Base-by-base conservation (phyloP, 2,797 vertebrate species). In the Caiman crocodilus region DNA sequence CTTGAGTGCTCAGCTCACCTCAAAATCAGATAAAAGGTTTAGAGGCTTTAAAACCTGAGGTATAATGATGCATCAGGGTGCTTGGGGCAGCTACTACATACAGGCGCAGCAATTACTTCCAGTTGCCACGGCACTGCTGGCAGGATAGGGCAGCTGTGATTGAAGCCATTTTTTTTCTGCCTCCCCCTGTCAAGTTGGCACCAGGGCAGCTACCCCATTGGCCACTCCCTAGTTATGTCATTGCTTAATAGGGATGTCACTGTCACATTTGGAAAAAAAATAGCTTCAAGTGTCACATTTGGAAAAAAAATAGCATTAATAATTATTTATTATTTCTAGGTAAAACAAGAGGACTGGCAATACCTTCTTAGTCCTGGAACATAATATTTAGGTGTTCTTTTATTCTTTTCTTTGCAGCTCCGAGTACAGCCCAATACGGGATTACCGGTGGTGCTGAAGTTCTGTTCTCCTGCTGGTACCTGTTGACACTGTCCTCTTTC, bases 351-450 rank as follows among this genome's bases (percentile, higher is more conserved):
- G 8, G 42, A 50, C 42, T 50, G 42, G 69, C 3, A 15, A 2
- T 1, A 0, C 42, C 32, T 79, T 6, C 81, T 0, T 71, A 57
- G 77, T 1, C 0, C 58, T 17, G 23, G 0, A 14, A 58, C 79
- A 6, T 73, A 50, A 10, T 1, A 17, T 87, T 25, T 74, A 35
- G 87, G 95, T 94, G 90, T 77, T 11, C 23, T 85, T 73, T 98
- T 95, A 97, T 97, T 98, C 95, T 92, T 99, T 97, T 97, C 98
- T 98, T 98, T 98, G 96, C 98, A 99, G 99, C 99, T 92, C 99
- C 99, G 98, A 99, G 99, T 98, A 99, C 99, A 88, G 99, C 99
- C 92, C 99, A 99, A 97, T 99, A 99, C 90, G 99, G 99, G 95
- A 98, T 99, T 97, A 99, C 98, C 93, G 99, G 99, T 92, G 98